Evolutionary conservation across 53 echinoderm and acorn worm genomes (phyloP), one percentile per base, ranked within the genome.

Genomic region (Henricia sp.): DNA sequence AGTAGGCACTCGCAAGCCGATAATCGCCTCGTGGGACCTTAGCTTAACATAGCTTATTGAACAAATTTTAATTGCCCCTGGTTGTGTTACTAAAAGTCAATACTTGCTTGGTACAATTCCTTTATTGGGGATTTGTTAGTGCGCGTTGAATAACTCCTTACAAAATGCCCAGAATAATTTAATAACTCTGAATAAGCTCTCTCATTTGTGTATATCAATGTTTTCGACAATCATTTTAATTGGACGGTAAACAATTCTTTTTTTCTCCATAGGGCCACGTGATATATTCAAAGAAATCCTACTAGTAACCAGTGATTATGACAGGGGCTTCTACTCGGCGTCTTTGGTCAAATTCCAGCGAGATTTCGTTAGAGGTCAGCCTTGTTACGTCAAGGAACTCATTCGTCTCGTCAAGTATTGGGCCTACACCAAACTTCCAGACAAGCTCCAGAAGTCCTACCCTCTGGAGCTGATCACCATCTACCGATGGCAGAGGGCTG

Each of bases 331-430:
- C 41, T 87, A 88, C 70, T 82, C 82, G 0, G 82, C 82, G n/a
- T 39, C 70, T 23, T 59, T 88, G 5, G 78, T 68, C 35, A 26
- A 82, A 27, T 38, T 32, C 32, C 88, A 88, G 56, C 23, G 67
- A 9, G 38, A 50, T 20, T 88, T 88, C 59, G 80, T 88, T n/a
- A 42, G 35, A 40, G 4, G 41, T 10, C 57, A 88, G 52, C 88
- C 82, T 2, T 42, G 42, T 1, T 44, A 42, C 39, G 70, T 88
- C 16, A 80, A 82, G 70, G 69, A 80, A 2, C 70, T 88, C 1
- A 71, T 88, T 42, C 80, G 88, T n/a, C 59, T 88, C 30, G 82
- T 88, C 1, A 88, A 88, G 44, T 88, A 88, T 62, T 88, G 88
- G 88, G 69, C 68, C 2, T 52, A 60, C 55, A 35, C 27, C 28